Evolutionary conservation across 2,888 invertebrate species (phyloP), one percentile per base, ranked within the genome.

Genomic region (Cryptophagus acutangulus): DNA sequence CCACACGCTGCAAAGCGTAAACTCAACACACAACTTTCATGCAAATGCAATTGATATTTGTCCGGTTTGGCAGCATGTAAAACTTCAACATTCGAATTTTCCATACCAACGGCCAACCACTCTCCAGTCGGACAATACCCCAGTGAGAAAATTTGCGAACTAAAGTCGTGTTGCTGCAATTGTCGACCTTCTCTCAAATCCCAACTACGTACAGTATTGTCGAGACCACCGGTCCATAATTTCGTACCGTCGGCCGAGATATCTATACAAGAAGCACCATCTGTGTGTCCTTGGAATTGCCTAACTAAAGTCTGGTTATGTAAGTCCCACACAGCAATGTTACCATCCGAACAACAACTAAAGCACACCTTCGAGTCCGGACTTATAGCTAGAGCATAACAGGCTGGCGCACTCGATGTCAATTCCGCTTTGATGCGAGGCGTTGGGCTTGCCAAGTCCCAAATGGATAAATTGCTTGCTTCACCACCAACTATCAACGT

Each of bases 31-130:
- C 96, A 97, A 56, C 90, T 91, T 70, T 97, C 96, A 74, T 96
- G 96, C 58, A 95, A 76, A 66, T 93, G 85, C 45, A 97, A 77
- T 71, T 95, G 94, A 72, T 96, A 97, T 69, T 94, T 90, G 73
- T 96, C 95, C 15, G 87, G 84, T 70, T 93, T 92, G 59, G 83
- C 81, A 49, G 88, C 84, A 70, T 89, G 87, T 39, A 95, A 71
- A 24, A 97, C 94, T 69, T 97, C 96, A 46, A 97, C 94, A 69
- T 92, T 89, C 3, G 91, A 92, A 72, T 92, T 94, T 75, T 96
- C 95, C 95, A 97, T 94, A 55, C 96, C 96, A 25, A 97, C 96
- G 20, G 95, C 96, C 39, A 96, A 74, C 94, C 94, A 97, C 49
- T 95, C 93, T 1, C 93, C 93, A 18, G 91, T 89, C 2, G 95